Evolutionary conservation across 2,797 vertebrate species (phyloP), one percentile per base, ranked within the genome.

Genomic region (Mormyrus hasselquistii): DNA sequence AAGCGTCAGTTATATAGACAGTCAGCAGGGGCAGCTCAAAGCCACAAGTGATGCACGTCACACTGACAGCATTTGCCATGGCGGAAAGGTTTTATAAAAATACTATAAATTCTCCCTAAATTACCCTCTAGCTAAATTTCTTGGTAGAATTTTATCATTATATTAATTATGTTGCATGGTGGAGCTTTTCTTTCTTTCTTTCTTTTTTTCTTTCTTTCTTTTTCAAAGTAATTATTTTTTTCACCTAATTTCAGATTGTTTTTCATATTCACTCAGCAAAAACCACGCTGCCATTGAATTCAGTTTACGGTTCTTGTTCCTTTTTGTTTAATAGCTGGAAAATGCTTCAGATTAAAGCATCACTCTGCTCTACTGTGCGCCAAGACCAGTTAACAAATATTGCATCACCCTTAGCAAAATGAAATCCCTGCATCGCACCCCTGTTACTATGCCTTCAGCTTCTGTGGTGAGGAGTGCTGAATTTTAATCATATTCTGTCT

Each of bases 391-490:
- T 79, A 79, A 47, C 73, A 41, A 79, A 79, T 79, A 47, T 79
- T 41, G 47, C 73, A 79, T 79, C 73, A 79, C 41, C 73, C 73
- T 79, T 79, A 79, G 41, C 73, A 41, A 79, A 79, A 79, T 79
- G 38, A 79, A 79, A 41, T 47, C 73, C 19, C 38, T 47, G 1
- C 38, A 79, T n/a, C 19, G 16, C 38, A 16, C 19, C 7, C 41
- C 6, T 47, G 73, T 47, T 47, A 44, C 38, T n/a, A 16, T n/a
- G 73, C 73, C 4, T 47, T 79, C 73, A 79, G 73, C 6, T 79
- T 79, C 41, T 79, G 41, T 79, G 19, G 34, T 38, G 73, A 79
- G 73, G 38, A 19, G 34, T 2, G 16, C 41, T 79, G 41, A 79
- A 79, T 79, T 44, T 41, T 79, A 47, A 47, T 79, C 73, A 79